phyloP scores from a whole-genome alignment of 23 tunicate species.

The Clavelina lepadiformis region DNA sequence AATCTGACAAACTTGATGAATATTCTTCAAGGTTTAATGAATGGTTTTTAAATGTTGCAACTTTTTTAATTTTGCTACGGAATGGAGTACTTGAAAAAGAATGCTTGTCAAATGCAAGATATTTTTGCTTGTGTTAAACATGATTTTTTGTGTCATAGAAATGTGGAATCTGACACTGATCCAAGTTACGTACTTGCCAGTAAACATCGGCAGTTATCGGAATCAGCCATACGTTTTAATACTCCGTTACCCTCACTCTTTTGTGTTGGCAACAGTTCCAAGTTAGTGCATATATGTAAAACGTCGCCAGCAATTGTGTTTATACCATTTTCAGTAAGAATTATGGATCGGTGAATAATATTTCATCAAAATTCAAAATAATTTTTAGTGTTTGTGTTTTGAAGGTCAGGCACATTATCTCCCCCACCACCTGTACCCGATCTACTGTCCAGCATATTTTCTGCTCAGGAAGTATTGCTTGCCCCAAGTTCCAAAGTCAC shows the following conservation, averaged over 20 bases:
- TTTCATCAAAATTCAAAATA: too few species aligned
- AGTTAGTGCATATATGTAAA: too few species aligned
- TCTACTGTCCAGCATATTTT: slow-evolving; percentile 54
- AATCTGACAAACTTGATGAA: slow-evolving; percentile 7
- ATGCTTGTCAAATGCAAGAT: background rate
- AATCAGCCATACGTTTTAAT: slow-evolving; percentile 68
- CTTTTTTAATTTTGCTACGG: background rate
- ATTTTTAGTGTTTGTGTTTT: too few species aligned
- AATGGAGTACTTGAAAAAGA: background rate
- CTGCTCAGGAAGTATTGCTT: slow-evolving; percentile 54
- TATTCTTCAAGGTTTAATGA: slow-evolving; percentile 1
- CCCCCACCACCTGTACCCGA: slow-evolving; percentile 56
- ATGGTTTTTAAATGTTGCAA: background rate
- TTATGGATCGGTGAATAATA: too few species aligned
- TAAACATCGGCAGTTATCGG: slow-evolving; percentile 56
- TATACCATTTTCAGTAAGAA: too few species aligned
- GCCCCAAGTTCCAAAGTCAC: slow-evolving; percentile 47
- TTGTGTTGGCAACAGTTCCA: slow-evolving; percentile 1
- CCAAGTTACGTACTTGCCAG: slow-evolving; percentile 65
- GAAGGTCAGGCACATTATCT: too few species aligned
- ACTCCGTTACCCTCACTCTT: slow-evolving; percentile 70
- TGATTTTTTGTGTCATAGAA: too few species aligned
- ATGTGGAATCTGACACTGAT: slow-evolving; percentile 8
- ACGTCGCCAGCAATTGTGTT: too few species aligned
- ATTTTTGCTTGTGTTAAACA: too few species aligned